Conservation (phyloP, 2,113 vertebrate species). For the Anas platyrhynchos region DNA sequence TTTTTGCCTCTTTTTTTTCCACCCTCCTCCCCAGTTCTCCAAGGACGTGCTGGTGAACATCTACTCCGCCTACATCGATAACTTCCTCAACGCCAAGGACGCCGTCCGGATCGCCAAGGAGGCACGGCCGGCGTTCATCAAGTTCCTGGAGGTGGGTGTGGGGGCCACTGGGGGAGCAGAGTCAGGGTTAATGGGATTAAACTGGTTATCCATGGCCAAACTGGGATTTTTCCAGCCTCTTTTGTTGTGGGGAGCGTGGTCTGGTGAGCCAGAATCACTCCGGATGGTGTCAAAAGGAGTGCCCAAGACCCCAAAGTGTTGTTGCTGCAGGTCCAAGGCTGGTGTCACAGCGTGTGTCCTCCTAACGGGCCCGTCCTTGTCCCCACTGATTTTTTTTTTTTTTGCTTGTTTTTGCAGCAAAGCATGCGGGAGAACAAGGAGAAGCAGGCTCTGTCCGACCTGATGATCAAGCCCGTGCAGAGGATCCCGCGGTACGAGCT, state of each 20-base stretch:
- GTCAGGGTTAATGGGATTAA: neutral
- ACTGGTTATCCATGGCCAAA: neutral
- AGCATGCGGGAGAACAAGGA: conserved; percentile 99
- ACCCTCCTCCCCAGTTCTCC: conserved; percentile 85
- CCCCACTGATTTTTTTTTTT: neutral
- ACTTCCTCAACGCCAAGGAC: conserved; percentile 98
- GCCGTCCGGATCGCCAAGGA: conserved; percentile 96
- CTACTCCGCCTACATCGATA: conserved; percentile 98
- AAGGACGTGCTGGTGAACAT: conserved; percentile 95
- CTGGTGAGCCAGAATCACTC: neutral
- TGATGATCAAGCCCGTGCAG: conserved; percentile 99
- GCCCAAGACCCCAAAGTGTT: fast-evolving
- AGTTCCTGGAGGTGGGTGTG: conserved; percentile 92
- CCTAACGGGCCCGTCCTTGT: neutral
- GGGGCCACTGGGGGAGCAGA: neutral
- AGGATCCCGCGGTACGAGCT: conserved; percentile 97
- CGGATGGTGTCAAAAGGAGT: neutral
- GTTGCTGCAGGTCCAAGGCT: neutral
- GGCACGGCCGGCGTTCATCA: conserved; percentile 93
- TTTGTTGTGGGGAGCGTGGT: neutral
- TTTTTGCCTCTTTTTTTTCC: neutral
- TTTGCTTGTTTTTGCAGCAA: conserved; percentile 79
- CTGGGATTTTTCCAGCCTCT: neutral
- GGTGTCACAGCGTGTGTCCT: neutral
- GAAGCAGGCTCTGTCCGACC: conserved; percentile 94